Conservation (phyloP, 2,888 invertebrate species). For the Orthosia cruda region DNA sequence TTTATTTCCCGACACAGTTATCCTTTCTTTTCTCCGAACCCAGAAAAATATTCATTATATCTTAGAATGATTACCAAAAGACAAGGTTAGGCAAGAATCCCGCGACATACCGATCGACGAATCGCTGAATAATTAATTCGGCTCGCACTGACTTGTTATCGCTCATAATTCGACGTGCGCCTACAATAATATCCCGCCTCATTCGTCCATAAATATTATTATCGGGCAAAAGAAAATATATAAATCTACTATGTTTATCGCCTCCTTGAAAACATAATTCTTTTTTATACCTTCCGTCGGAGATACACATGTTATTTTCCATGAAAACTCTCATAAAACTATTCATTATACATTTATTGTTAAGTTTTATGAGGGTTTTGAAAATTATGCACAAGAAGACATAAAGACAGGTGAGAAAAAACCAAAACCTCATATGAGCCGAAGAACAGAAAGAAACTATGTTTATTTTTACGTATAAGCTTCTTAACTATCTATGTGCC, state of each 20-base stretch:
- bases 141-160: constrained; percentile 72
- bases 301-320: constrained; percentile 19
- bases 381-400: not conserved
- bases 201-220: constrained; percentile 66
- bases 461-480: no score
- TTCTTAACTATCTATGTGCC: no score
- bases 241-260: constrained; percentile 54
- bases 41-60: not conserved
- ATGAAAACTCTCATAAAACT: not conserved
- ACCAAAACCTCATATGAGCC: not conserved
- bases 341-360: not conserved
- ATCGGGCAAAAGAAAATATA: constrained; percentile 49
- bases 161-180: constrained; percentile 73
- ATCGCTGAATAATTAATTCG: constrained; percentile 73
- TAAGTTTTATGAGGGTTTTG: not conserved
- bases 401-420: not conserved
- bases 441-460: not conserved
- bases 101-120: constrained; percentile 66
- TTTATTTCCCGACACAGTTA: not conserved
- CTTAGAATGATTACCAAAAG: constrained; percentile 36
- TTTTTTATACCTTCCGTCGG: constrained; percentile 48
- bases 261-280: constrained; percentile 34
- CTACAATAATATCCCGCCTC: constrained; percentile 69
- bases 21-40: not conserved
- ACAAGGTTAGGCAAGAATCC: constrained; percentile 45